These are phyloP conservation scores for Gibbula magus DNA, from an alignment of 2,888 invertebrate genomes.

Conservation along the genomic window DNA sequence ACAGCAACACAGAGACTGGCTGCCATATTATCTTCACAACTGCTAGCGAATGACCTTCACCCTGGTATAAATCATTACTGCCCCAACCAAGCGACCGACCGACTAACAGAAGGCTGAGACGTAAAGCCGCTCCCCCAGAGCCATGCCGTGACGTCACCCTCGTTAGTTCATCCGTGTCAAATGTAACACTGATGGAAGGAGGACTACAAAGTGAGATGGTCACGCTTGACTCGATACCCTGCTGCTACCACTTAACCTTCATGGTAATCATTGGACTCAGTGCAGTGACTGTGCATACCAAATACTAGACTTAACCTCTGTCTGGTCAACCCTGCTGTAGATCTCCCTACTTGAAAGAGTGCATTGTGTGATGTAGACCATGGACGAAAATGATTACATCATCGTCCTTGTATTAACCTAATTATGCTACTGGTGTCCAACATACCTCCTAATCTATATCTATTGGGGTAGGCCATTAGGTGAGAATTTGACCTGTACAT, in stretches of 20 bases:
- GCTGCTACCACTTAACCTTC: neutral
- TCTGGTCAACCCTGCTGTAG: too few species aligned
- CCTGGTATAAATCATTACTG: slow-evolving; percentile 2
- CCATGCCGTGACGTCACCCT: neutral
- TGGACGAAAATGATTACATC: too few species aligned
- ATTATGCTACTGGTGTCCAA: too few species aligned
- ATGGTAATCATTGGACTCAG: neutral
- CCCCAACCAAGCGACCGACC: neutral
- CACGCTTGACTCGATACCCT: neutral
- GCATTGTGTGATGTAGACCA: too few species aligned
- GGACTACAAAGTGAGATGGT: neutral
- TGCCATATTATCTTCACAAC: slow-evolving; percentile 3
- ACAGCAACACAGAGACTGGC: neutral
- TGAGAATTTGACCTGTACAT: too few species aligned
- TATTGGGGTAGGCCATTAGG: too few species aligned
- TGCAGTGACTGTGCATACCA: too few species aligned
- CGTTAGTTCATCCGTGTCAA: neutral
- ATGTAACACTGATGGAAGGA: neutral
- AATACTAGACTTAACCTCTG: too few species aligned
- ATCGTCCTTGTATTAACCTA: too few species aligned
- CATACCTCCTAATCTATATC: too few species aligned
- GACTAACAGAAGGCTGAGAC: neutral
- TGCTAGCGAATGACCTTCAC: slow-evolving; percentile 6
- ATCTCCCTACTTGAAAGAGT: too few species aligned
- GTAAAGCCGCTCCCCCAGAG: neutral